These are phyloP conservation scores for Denticeps clupeoides DNA, from an alignment of 2,797 vertebrate genomes.

Conservation along the genomic window DNA sequence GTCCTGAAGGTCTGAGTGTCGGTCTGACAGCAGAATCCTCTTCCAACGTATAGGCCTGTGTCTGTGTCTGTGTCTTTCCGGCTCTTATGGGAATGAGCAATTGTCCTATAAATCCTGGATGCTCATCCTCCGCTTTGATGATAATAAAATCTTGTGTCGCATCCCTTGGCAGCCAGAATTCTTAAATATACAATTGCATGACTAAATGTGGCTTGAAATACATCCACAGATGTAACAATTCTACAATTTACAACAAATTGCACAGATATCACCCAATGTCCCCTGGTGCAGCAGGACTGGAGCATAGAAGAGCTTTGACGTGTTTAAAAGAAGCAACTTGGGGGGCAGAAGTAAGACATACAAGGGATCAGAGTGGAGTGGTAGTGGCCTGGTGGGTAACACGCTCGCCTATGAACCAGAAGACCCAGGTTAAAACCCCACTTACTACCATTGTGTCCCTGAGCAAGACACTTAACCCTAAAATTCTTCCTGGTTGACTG, in stretches of 20 bases:
- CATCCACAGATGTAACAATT: no score
- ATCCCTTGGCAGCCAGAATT: neutral
- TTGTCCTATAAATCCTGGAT: neutral
- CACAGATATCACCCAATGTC: no score
- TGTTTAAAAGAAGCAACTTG: no score
- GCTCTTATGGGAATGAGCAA: neutral
- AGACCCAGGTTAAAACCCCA: no score
- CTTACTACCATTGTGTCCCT: no score
- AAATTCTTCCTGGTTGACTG: no score
- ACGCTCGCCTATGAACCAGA: no score
- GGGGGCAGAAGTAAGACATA: no score
- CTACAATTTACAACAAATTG: no score
- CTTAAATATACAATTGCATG: neutral
- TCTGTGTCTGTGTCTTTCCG: neutral
- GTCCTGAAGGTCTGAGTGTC: constrained; percentile 34
- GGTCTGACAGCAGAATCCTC: constrained; percentile 31
- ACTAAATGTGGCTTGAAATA: neutral
- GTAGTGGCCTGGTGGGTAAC: no score
- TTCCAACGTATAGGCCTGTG: neutral
- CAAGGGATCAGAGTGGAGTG: no score
- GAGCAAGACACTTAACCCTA: no score
- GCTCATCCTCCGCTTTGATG: neutral
- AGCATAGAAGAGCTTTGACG: neutral
- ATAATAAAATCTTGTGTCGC: neutral
- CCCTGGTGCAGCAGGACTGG: neutral